Evolutionary conservation across 23 tunicate genomes (phyloP).

Genomic region (Halocynthia roretzi): DNA sequence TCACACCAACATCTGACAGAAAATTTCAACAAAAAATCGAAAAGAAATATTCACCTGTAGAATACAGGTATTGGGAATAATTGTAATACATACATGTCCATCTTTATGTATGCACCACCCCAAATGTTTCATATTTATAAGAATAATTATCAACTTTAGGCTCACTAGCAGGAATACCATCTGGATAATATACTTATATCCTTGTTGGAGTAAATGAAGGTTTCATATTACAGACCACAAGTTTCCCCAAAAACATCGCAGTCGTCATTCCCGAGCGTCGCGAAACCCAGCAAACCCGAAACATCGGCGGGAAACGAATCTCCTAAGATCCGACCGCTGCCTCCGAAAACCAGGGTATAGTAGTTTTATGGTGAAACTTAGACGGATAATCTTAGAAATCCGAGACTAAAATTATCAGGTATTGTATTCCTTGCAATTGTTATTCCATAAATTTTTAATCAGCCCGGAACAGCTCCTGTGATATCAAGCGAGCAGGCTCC

Average conservation of each 20-base stretch:
- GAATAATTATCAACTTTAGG: too few relatives aligned
- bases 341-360: slow-evolving; percentile 46
- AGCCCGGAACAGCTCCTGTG: neutral
- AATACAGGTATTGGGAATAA: too few relatives aligned
- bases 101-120: too few relatives aligned
- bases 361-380: neutral
- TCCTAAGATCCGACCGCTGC: slow-evolving; percentile 42
- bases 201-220: too few relatives aligned
- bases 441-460: neutral
- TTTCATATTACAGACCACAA: neutral
- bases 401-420: too few relatives aligned
- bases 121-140: too few relatives aligned
- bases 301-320: slow-evolving; percentile 11
- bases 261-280: neutral
- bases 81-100: too few relatives aligned
- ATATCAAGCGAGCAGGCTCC: neutral
- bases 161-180: too few relatives aligned
- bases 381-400: neutral
- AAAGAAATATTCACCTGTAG: too few relatives aligned
- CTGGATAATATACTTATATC: too few relatives aligned
- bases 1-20: too few relatives aligned
- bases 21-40: too few relatives aligned
- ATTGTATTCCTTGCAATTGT: neutral
- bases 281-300: neutral
- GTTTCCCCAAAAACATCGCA: neutral